These are phyloP conservation scores for Amazona guildingii DNA, from an alignment of 2,113 vertebrate genomes.

Conservation along the genomic window DNA sequence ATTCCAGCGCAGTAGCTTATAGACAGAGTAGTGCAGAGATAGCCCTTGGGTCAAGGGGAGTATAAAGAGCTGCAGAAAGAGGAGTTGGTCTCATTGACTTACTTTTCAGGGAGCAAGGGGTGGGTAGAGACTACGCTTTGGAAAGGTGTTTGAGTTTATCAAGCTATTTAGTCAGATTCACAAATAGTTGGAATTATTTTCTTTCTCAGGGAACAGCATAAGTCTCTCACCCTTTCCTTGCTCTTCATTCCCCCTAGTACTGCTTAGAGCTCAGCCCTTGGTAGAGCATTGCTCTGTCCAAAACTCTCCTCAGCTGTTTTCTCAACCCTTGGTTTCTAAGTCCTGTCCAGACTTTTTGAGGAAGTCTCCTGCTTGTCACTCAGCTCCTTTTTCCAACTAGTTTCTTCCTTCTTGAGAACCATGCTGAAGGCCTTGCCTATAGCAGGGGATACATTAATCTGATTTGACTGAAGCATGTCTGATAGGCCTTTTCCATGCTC, in stretches of 20 bases:
- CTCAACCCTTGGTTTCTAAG: neutral
- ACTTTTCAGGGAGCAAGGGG: neutral
- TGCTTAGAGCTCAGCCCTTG: neutral
- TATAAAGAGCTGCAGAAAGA: neutral
- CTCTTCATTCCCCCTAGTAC: rapidly evolving
- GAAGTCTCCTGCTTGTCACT: neutral
- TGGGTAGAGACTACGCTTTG: neutral
- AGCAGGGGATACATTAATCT: rapidly evolving
- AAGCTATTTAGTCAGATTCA: neutral
- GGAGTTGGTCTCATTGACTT: neutral
- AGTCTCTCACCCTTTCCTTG: neutral
- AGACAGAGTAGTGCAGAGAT: neutral
- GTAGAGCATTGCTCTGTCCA: rapidly evolving
- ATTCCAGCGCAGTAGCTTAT: neutral
- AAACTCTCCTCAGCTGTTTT: neutral
- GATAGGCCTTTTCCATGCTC: neutral
- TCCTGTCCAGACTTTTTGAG: neutral
- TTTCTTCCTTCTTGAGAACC: neutral
- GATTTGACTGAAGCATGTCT: neutral
- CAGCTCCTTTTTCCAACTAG: neutral
- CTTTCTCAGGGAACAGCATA: neutral
- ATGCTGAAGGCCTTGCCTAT: neutral
- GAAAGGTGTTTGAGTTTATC: neutral
- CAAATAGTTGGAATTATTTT: neutral
- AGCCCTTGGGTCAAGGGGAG: neutral